Conservation (phyloP, 2,888 invertebrate species). For the Diplazon laetatorius region DNA sequence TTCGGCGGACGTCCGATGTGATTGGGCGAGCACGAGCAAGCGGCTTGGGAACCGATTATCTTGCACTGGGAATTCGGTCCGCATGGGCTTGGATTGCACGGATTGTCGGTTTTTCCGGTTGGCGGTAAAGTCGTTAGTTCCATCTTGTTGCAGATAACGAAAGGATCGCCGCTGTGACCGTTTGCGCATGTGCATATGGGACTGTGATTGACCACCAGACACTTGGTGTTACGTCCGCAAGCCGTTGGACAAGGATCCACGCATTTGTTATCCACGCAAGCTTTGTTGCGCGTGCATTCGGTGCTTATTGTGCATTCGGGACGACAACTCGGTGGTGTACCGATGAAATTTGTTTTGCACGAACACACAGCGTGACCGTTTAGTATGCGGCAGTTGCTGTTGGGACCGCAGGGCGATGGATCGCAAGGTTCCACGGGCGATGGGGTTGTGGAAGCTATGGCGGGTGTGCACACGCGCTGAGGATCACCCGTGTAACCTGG, state of each 20-base stretch:
- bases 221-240: slow-evolving; percentile 91
- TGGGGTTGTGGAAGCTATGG: slow-evolving; percentile 68
- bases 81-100: slow-evolving; percentile 92
- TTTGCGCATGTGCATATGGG: slow-evolving; percentile 93
- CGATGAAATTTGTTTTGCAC: slow-evolving; percentile 89
- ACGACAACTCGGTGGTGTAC: slow-evolving; percentile 90
- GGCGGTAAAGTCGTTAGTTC: slow-evolving; percentile 74
- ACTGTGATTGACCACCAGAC: slow-evolving; percentile 93
- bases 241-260: slow-evolving; percentile 91
- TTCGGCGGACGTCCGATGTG: slow-evolving; percentile 93
- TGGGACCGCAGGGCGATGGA: slow-evolving; percentile 93
- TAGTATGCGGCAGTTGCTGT: slow-evolving; percentile 90
- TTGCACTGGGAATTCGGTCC: slow-evolving; percentile 93
- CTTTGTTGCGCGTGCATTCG: slow-evolving; percentile 91
- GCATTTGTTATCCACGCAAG: slow-evolving; percentile 92
- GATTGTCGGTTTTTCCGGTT: slow-evolving; percentile 84
- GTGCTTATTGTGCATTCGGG: slow-evolving; percentile 93
- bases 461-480: slow-evolving; percentile 83
- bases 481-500: slow-evolving; percentile 92
- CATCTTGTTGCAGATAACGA: slow-evolving; percentile 87
- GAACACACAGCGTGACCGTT: slow-evolving; percentile 92
- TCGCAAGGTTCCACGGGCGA: slow-evolving; percentile 86
- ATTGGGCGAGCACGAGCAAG: slow-evolving; percentile 91
- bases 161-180: slow-evolving; percentile 92
- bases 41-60: slow-evolving; percentile 91